phyloP scores from a whole-genome alignment of 2,113 vertebrate species.

The Anhinga rufa region DNA sequence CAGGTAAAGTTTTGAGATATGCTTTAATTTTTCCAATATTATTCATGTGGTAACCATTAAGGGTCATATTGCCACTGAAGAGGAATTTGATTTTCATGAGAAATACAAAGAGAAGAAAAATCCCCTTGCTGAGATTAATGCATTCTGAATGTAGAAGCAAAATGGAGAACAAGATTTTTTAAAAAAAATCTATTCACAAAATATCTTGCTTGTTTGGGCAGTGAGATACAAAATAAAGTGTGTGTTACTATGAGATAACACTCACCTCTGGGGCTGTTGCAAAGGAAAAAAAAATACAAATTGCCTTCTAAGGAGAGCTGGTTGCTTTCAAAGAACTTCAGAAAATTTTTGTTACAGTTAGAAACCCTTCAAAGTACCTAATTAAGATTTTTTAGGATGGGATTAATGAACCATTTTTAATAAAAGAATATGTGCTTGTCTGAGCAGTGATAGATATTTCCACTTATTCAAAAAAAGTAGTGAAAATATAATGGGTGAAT shows the following conservation, averaged over 20 bases:
- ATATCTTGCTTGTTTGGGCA: slow-evolving; percentile 2
- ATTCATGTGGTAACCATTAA: neutral
- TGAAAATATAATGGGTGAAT: neutral
- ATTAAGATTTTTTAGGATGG: neutral
- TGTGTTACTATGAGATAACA: slow-evolving; percentile 10
- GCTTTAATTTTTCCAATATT: neutral
- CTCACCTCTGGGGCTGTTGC: neutral
- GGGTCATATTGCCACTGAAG: neutral
- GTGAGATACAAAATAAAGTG: neutral
- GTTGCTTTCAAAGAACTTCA: neutral
- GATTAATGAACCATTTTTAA: neutral
- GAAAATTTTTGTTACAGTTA: neutral
- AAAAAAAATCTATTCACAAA: neutral
- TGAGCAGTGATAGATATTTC: neutral
- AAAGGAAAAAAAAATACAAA: neutral
- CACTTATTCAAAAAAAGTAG: neutral
- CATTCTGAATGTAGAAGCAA: neutral
- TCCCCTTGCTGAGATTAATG: neutral
- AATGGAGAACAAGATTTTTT: neutral
- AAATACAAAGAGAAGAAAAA: neutral
- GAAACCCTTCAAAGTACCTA: neutral
- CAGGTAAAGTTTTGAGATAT: neutral
- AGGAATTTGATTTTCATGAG: neutral
- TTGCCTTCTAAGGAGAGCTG: neutral
- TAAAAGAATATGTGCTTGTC: neutral